Evolutionary conservation across 2,888 invertebrate species (phyloP).

Genomic region (Mythimna lalbum): DNA sequence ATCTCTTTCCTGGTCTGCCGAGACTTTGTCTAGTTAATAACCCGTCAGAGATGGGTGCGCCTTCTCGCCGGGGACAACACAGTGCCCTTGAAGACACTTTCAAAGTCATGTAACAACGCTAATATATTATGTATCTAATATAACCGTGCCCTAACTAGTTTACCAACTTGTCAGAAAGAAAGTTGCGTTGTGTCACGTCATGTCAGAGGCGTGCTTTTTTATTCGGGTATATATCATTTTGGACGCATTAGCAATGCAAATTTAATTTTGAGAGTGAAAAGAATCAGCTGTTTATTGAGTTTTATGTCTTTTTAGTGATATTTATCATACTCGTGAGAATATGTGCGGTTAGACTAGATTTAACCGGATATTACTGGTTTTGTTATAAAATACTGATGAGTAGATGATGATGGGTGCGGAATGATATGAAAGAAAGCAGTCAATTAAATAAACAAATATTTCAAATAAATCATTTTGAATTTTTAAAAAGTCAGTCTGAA

Average conservation of each 20-base stretch:
- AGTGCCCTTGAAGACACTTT: constrained; percentile 44
- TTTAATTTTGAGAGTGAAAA: constrained; percentile 47
- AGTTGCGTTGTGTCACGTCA: constrained; percentile 30
- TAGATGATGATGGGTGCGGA: not conserved
- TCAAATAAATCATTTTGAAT: not conserved
- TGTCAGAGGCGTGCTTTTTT: constrained; percentile 20
- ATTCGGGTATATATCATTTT: constrained; percentile 30
- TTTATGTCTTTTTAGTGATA: constrained; percentile 17
- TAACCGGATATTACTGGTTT: not conserved
- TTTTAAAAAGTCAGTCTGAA: not conserved
- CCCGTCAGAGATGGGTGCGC: not conserved
- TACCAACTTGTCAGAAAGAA: constrained; percentile 38
- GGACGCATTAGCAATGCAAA: constrained; percentile 55
- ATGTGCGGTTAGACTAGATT: not conserved
- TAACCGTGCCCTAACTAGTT: constrained; percentile 15
- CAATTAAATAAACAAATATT: not conserved
- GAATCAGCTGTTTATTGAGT: constrained; percentile 15
- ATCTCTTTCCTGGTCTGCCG: too few relatives aligned
- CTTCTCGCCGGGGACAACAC: not conserved
- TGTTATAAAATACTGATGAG: not conserved
- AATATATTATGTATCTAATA: constrained; percentile 38
- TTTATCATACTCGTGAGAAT: constrained; percentile 36
- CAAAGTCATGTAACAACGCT: constrained; percentile 40
- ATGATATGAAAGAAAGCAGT: too few relatives aligned
- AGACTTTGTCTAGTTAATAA: not conserved